Percentiles rank a stretch among this genome's conserved stretches.
Conservation (phyloP, 1,140 invertebrate species). For the Steinernema feltiae region DNA sequence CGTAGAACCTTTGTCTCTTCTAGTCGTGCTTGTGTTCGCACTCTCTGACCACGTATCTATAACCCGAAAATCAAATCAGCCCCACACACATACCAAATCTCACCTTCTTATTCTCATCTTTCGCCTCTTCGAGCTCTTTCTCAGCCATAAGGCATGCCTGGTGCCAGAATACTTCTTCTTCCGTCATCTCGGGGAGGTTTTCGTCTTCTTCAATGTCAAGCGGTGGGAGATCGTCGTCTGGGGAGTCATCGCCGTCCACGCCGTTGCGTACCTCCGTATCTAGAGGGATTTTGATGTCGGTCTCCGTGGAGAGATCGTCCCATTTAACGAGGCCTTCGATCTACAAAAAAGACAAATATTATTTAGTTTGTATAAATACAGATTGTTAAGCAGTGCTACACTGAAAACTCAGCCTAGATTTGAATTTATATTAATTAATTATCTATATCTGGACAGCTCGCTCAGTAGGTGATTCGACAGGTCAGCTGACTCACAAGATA, state of each 20-base stretch:
- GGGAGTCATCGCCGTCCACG: neutral
- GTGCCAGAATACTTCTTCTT: neutral
- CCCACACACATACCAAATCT: neutral
- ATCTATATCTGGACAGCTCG: no score
- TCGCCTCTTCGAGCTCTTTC: neutral
- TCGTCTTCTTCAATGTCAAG: neutral
- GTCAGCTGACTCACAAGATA: no score
- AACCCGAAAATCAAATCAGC: neutral
- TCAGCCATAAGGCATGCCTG: neutral
- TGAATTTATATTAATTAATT: no score
- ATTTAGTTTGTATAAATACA: neutral
- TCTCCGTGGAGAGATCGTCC: neutral
- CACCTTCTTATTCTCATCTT: neutral
- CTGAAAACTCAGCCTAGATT: neutral
- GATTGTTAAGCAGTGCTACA: no score
- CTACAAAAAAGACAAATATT: neutral
- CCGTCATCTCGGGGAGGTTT: neutral
- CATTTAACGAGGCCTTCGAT: neutral
- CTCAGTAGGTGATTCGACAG: no score
- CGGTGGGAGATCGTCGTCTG: neutral
- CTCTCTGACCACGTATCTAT: neutral
- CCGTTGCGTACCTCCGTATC: neutral
- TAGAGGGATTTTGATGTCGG: neutral
- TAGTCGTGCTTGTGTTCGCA: neutral
- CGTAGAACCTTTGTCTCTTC: neutral